Evolutionary conservation across 2,113 vertebrate species (phyloP).

Genomic region (Centrocercus urophasianus): DNA sequence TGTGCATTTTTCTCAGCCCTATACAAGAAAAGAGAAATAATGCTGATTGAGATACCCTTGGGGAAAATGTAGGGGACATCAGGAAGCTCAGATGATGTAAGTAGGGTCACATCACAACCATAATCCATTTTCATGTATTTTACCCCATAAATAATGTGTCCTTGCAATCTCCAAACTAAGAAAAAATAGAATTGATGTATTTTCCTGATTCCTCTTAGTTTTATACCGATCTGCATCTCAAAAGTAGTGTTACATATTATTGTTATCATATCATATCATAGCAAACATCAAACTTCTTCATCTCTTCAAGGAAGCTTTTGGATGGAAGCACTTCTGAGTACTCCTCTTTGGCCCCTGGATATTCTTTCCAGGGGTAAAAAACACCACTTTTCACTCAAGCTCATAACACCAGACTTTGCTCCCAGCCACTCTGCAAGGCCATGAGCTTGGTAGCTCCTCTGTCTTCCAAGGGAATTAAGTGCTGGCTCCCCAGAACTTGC

Average conservation of each 20-base stretch:
- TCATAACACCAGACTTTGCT: neutral
- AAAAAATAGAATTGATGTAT: neutral
- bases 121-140: neutral
- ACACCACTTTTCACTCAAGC: neutral
- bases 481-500: neutral
- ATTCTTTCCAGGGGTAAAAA: neutral
- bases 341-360: neutral
- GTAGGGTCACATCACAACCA: neutral
- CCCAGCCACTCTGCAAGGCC: accelerated
- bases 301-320: neutral
- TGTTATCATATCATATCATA: neutral
- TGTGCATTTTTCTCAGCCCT: neutral
- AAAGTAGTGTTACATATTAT: neutral
- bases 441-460: accelerated
- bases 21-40: neutral
- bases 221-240: neutral
- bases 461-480: neutral
- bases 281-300: neutral
- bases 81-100: neutral
- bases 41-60: neutral
- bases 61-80: neutral
- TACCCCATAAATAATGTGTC: neutral
- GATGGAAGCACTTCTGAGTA: neutral
- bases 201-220: neutral
- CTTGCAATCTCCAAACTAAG: neutral